phyloP scores from a whole-genome alignment of 2,797 vertebrate species.

The Protonibea diacanthus region DNA sequence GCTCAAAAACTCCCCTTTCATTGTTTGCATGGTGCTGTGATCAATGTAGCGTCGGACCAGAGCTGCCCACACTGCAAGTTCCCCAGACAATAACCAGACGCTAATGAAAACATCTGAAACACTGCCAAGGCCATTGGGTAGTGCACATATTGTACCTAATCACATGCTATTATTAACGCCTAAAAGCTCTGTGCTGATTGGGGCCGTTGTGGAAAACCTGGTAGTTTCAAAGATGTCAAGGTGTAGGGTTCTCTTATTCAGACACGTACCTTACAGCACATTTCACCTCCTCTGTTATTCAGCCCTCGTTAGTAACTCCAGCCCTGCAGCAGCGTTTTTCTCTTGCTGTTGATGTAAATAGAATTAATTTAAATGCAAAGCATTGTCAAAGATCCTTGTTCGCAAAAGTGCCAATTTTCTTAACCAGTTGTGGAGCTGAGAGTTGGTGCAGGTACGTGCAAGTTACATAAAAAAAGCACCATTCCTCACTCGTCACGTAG shows the following conservation, averaged over 20 bases:
- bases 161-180: constrained; percentile 76
- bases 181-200: constrained; percentile 68
- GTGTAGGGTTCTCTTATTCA: constrained; percentile 30
- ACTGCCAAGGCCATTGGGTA: constrained; percentile 75
- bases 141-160: constrained; percentile 71
- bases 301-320: constrained; percentile 33
- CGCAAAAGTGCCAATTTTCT: neutral
- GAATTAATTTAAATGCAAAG: constrained; percentile 26
- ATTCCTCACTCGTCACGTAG: neutral
- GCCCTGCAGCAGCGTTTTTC: constrained; percentile 23
- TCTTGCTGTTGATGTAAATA: constrained; percentile 27
- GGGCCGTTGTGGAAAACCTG: constrained; percentile 46
- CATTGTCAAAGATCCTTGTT: constrained; percentile 6
- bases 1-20: constrained; percentile 74
- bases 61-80: constrained; percentile 74
- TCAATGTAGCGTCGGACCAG: constrained; percentile 70
- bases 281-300: constrained; percentile 31
- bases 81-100: constrained; percentile 77
- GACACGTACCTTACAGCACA: constrained; percentile 18
- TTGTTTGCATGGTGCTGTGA: constrained; percentile 77
- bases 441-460: neutral
- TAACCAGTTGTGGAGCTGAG: neutral
- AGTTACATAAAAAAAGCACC: neutral
- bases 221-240: constrained; percentile 47
- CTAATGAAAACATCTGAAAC: constrained; percentile 83